These are phyloP conservation scores for Ceratina japonica DNA, from an alignment of 1,140 invertebrate genomes.

Conservation along the genomic window DNA sequence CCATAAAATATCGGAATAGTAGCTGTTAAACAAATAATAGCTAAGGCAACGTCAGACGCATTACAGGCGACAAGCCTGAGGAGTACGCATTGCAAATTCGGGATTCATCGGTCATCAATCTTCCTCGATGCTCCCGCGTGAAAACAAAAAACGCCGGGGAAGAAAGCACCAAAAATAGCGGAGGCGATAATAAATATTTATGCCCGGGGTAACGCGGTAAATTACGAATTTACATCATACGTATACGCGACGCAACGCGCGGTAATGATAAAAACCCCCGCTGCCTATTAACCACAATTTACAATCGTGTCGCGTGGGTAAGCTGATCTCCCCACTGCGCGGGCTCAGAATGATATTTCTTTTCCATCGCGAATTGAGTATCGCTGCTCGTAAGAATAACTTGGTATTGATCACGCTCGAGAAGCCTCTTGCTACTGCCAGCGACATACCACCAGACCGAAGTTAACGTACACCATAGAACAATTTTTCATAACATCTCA, in stretches of 20 bases:
- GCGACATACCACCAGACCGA: constrained; percentile 25
- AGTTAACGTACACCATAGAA: too few species aligned
- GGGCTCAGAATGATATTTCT: neutral
- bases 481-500: too few species aligned
- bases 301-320: neutral
- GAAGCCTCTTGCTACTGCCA: constrained; percentile 48
- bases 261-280: neutral
- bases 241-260: neutral
- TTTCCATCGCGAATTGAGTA: constrained; percentile 59
- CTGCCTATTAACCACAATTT: constrained; percentile 15
- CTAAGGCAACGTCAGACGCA: neutral
- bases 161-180: neutral
- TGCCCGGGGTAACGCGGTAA: neutral
- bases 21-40: constrained; percentile 11
- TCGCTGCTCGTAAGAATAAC: constrained; percentile 70
- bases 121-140: neutral
- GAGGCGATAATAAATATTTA: constrained; percentile 4
- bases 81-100: neutral
- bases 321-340: neutral
- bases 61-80: neutral
- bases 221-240: constrained; percentile 17
- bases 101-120: constrained; percentile 4
- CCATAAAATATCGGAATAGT: too few species aligned
- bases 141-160: neutral
- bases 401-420: constrained; percentile 73